Evolutionary conservation across 2,797 vertebrate species (phyloP).

Genomic region (Sylvilagus floridanus): DNA sequence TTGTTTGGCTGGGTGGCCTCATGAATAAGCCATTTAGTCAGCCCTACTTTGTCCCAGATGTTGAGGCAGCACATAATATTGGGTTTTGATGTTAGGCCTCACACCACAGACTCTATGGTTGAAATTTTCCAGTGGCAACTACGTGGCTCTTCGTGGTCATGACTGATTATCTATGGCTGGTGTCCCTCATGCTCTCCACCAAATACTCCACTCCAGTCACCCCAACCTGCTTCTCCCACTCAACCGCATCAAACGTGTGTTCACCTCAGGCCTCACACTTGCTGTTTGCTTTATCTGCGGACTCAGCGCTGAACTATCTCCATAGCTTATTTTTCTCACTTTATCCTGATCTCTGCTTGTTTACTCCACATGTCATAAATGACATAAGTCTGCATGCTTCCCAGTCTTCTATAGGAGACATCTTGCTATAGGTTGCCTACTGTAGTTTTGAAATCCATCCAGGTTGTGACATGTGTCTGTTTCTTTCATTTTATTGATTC

Average conservation of each 20-base stretch:
- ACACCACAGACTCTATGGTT: not conserved
- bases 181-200: too few relatives aligned
- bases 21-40: not conserved
- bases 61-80: not conserved
- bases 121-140: not conserved
- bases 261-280: not conserved
- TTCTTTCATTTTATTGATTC: not conserved
- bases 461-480: not conserved
- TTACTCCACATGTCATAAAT: not conserved
- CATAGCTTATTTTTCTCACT: not conserved
- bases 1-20: not conserved
- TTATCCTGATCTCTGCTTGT: not conserved
- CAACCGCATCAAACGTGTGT: not conserved
- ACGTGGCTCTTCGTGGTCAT: not conserved
- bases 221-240: not conserved
- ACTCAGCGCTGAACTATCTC: not conserved
- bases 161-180: not conserved
- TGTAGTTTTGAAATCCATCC: not conserved
- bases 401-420: not conserved
- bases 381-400: not conserved
- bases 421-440: not conserved
- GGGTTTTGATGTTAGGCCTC: not conserved
- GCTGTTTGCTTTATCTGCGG: not conserved
- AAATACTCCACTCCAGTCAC: not conserved
- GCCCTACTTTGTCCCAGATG: not conserved